These are phyloP conservation scores for Solenopsis fugax DNA, from an alignment of 1,140 invertebrate genomes.

Conservation along the genomic window DNA sequence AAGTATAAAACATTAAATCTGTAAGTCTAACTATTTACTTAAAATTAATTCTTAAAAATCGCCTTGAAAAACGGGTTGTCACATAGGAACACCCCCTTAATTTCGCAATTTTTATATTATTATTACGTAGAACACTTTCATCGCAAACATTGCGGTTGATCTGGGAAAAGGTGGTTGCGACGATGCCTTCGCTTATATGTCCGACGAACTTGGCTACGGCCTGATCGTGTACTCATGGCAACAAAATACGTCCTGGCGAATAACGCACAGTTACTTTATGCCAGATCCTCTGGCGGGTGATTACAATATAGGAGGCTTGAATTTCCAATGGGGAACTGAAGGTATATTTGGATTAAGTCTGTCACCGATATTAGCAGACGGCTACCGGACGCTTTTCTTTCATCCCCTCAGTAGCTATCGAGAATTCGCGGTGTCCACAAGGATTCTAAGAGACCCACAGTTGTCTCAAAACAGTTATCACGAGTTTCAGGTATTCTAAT, in stretches of 20 bases:
- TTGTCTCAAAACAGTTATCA: conserved; percentile 90
- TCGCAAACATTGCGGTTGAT: conserved; percentile 93
- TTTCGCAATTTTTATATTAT: not conserved
- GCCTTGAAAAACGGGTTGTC: too few relatives aligned
- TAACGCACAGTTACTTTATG: conserved; percentile 92
- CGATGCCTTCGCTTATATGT: conserved; percentile 93
- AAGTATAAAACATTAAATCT: too few relatives aligned
- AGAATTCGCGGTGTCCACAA: conserved; percentile 92
- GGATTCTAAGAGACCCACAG: conserved; percentile 89
- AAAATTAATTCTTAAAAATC: too few relatives aligned
- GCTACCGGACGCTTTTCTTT: conserved; percentile 91
- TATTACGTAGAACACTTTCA: conserved; percentile 89
- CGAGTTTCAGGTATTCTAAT: conserved; percentile 88
- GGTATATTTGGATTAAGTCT: conserved; percentile 93
- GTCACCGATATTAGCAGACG: conserved; percentile 89
- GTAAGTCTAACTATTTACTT: too few relatives aligned
- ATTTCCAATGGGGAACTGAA: conserved; percentile 94
- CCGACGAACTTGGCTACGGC: conserved; percentile 93
- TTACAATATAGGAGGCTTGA: conserved; percentile 92
- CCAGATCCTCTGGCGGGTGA: conserved; percentile 92
- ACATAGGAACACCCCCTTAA: too few relatives aligned
- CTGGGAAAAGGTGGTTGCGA: conserved; percentile 90
- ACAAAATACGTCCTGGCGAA: conserved; percentile 92
- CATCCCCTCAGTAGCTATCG: conserved; percentile 92
- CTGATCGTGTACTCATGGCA: conserved; percentile 92